Percentiles rank a stretch among this genome's conserved stretches.
phyloP scores from a whole-genome alignment of 2,888 invertebrate species.

The Exephanes ischioxanthus region DNA sequence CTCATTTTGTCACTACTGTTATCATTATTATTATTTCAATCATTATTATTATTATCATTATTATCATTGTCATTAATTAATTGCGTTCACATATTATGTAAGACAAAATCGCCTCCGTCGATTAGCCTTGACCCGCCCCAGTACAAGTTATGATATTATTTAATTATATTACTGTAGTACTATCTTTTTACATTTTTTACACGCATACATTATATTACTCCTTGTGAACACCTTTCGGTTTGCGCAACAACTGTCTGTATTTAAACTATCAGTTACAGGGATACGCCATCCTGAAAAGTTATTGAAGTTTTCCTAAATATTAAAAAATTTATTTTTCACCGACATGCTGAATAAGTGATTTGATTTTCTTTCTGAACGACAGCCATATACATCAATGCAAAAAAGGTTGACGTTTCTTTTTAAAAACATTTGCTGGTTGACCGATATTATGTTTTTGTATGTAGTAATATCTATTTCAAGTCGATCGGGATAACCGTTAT shows the following conservation, averaged over 20 bases:
- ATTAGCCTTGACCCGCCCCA: slow-evolving; percentile 60
- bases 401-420: too few species aligned
- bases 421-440: too few species aligned
- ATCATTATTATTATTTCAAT: slow-evolving; percentile 55
- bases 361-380: too few species aligned
- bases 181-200: slow-evolving; percentile 52
- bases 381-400: too few species aligned
- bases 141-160: slow-evolving; percentile 65
- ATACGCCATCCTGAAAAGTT: slow-evolving; percentile 19
- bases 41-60: slow-evolving; percentile 41
- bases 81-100: slow-evolving; percentile 47
- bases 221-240: slow-evolving; percentile 12
- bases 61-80: slow-evolving; percentile 11
- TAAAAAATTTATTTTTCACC: background rate
- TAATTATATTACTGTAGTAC: slow-evolving; percentile 49
- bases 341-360: too few species aligned
- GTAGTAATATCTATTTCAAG: too few species aligned
- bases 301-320: background rate
- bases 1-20: slow-evolving; percentile 62
- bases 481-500: too few species aligned
- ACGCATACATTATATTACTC: slow-evolving; percentile 46
- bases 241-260: background rate
- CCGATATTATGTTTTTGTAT: too few species aligned
- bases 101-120: slow-evolving; percentile 52
- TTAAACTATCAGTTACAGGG: background rate